Base-by-base conservation (phyloP, 2,113 vertebrate genomes). In the Oxygymnocypris stewartii region DNA sequence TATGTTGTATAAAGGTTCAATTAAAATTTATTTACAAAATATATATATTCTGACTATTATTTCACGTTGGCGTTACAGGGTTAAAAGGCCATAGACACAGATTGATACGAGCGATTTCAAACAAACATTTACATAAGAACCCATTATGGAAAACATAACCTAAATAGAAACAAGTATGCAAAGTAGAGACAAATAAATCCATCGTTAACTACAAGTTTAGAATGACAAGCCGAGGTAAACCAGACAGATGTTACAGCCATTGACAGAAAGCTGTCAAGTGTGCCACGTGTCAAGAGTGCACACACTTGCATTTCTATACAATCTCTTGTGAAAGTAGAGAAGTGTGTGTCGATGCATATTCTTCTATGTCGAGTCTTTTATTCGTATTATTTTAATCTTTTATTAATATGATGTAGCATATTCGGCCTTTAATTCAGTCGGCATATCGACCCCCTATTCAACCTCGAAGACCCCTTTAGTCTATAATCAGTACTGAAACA, bases 261-360 rank as follows among this genome's bases (percentile, higher is more conserved):
- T 67, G 63, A 54, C 16, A 51, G 65, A 47, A 20, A 47, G 44
- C 2, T 76, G 44, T 57, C 59, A 69, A 42, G 3, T 23, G 44
- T 67, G 69, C 71, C 57, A 88, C 71, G 69, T 85, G 83, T 76
- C 63, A 73, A n/a, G n/a, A n/a, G 42, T 67, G 23, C 47, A 3
- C 54, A 59, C 20, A n/a, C 37, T 42, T n/a, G 4, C 18, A 74
- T 42, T 23, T n/a, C 10, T n/a, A 23, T 16, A n/a, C 31, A 37
- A 10, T 80, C 6, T 63, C 35, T n/a, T 40, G 14, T 49, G 40
- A 49, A 35, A 51, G 44, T 20, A 71, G 4, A 12, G 7, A 67
- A 49, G 25, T 69, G 7, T 23, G 40, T 82, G 25, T 49, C 12
- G 2, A 8, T 71, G 44, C 8, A 47, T 12, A 82, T 10, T n/a